A percentile compares a stretch with the other conserved stretches of the same genome.
These are phyloP conservation scores for Hypselothyrea guttata DNA, from an alignment of 2,888 invertebrate genomes.

Conservation along the genomic window DNA sequence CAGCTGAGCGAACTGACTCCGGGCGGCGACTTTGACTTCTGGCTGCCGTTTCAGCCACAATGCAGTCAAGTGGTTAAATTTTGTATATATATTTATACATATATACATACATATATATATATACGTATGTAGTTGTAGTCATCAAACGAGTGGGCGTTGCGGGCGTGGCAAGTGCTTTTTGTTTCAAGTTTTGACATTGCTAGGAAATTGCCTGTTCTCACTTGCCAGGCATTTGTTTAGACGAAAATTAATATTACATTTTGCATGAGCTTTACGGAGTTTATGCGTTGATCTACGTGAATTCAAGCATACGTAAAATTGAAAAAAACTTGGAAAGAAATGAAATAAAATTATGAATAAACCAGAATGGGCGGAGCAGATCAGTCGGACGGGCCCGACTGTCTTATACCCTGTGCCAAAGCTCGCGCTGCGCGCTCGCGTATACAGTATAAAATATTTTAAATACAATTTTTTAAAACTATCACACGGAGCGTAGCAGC, in stretches of 20 bases:
- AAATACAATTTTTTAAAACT: too few species aligned
- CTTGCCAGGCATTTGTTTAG: conserved; percentile 57
- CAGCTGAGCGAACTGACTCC: conserved; percentile 52
- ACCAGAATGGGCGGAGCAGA: too few species aligned
- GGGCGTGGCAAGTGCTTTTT: conserved; percentile 34
- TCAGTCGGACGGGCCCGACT: too few species aligned
- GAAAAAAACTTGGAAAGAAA: too few species aligned
- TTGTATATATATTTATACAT: conserved; percentile 23
- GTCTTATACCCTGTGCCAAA: too few species aligned
- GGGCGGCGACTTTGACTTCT: conserved; percentile 59
- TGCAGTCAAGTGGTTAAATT: conserved; percentile 76
- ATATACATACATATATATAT: conserved; percentile 5
- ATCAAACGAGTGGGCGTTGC: conserved; percentile 14
- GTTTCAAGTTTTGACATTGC: conserved; percentile 25
- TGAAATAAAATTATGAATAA: too few species aligned
- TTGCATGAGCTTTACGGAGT: conserved; percentile 61
- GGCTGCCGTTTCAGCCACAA: conserved; percentile 68
- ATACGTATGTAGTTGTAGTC: neutral
- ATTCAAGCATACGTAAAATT: too few species aligned
- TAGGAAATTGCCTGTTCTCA: conserved; percentile 67
- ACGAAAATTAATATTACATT: conserved; percentile 71
- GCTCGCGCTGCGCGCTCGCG: too few species aligned
- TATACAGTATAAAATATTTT: too few species aligned
- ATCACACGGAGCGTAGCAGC: too few species aligned
- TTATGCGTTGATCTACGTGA: too few species aligned